phyloP scores from a whole-genome alignment of 2,888 invertebrate genomes.

The Candidula unifasciata region DNA sequence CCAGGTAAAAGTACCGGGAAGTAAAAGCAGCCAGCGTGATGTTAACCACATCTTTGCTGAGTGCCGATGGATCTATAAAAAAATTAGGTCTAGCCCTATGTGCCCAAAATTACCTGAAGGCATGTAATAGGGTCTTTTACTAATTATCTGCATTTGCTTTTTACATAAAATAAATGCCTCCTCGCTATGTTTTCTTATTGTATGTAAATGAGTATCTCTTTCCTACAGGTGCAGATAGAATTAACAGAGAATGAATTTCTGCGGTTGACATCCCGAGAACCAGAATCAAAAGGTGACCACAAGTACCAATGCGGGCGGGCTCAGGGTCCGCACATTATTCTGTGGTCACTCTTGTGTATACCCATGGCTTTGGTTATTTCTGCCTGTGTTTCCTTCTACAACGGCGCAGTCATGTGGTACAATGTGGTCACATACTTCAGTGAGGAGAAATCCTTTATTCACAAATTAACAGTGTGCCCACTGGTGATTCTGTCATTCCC shows the following conservation, averaged over 20 bases:
- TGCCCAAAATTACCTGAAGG: too few species aligned
- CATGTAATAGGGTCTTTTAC: too few species aligned
- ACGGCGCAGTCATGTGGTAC: constrained; percentile 87
- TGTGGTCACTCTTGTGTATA: constrained; percentile 83
- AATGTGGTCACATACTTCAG: constrained; percentile 85
- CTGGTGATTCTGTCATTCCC: constrained; percentile 85
- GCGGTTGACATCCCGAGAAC: constrained; percentile 81
- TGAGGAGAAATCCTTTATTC: constrained; percentile 83
- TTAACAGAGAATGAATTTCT: constrained; percentile 86
- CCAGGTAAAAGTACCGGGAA: too few species aligned
- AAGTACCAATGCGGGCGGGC: constrained; percentile 78
- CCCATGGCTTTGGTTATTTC: constrained; percentile 84
- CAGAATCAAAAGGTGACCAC: constrained; percentile 76
- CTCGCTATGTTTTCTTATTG: too few species aligned
- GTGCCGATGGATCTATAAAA: too few species aligned
- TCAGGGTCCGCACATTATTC: constrained; percentile 84
- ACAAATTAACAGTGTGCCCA: constrained; percentile 84
- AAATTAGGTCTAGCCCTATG: too few species aligned
- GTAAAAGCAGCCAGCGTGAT: too few species aligned
- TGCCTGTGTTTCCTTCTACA: constrained; percentile 85
- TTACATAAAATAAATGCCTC: neutral
- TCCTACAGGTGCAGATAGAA: constrained; percentile 84
- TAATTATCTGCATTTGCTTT: too few species aligned
- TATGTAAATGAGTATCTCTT: neutral
- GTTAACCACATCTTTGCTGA: too few species aligned